phyloP scores from a whole-genome alignment of 2,888 invertebrate species.

The Geotrupes spiniger region DNA sequence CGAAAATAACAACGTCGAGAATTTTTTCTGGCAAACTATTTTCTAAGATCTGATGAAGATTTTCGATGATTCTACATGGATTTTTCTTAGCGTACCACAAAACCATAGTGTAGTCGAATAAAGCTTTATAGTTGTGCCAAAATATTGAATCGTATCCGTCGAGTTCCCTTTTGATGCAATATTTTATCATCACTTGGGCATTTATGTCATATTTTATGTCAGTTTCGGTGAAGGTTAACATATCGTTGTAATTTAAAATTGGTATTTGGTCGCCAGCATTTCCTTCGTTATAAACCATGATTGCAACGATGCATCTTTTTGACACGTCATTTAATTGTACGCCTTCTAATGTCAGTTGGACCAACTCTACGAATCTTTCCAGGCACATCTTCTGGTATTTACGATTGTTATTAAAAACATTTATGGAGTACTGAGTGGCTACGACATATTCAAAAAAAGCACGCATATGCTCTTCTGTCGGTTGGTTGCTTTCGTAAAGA shows the following conservation, averaged over 20 bases:
- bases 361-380: slow-evolving; percentile 2
- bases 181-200: background rate
- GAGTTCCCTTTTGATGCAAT: background rate
- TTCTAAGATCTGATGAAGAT: background rate
- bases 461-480: slow-evolving; percentile 1
- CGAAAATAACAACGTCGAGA: too few relatives aligned
- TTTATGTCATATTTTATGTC: background rate
- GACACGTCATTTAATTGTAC: slow-evolving; percentile 3
- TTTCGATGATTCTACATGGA: background rate
- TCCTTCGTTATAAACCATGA: slow-evolving; percentile 3
- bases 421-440: background rate
- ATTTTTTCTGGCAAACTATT: background rate
- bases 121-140: background rate
- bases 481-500: background rate
- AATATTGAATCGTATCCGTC: slow-evolving; percentile 2
- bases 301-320: background rate
- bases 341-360: background rate
- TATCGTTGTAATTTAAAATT: background rate
- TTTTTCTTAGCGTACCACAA: background rate
- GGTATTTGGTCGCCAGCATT: slow-evolving; percentile 1
- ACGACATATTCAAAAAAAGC: background rate
- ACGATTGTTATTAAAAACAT: background rate
- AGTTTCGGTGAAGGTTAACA: background rate
- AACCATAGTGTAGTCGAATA: background rate
- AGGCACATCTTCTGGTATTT: background rate